Evolutionary conservation across 2,888 invertebrate species (phyloP).

Genomic region (Sminthurides aquaticus): DNA sequence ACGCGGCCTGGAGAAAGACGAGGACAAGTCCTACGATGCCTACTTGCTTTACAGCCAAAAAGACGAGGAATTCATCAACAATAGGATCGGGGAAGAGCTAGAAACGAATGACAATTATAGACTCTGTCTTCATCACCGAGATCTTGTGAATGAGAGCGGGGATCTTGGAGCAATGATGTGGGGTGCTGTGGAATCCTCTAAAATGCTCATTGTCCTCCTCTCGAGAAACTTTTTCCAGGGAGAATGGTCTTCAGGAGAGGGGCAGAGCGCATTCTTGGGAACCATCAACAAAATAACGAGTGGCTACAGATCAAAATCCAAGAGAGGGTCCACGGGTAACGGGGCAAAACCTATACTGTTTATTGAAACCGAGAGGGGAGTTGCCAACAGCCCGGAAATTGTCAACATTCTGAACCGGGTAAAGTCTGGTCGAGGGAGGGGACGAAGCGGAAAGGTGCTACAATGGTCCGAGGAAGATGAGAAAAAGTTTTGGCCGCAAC

Average conservation of each 20-base stretch:
- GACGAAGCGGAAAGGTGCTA: constrained; percentile 45
- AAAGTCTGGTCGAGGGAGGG: constrained; percentile 57
- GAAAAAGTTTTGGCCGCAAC: constrained; percentile 50
- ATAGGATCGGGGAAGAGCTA: constrained; percentile 55
- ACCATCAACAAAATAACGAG: constrained; percentile 21
- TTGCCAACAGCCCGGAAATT: background rate
- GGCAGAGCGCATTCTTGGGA: constrained; percentile 41
- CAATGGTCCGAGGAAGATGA: background rate
- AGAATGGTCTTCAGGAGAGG: constrained; percentile 45
- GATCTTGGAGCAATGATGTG: constrained; percentile 52
- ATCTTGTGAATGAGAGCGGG: constrained; percentile 70
- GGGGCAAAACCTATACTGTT: background rate
- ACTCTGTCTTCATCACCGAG: constrained; percentile 75
- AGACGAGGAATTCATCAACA: constrained; percentile 62
- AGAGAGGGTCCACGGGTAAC: too few relatives aligned
- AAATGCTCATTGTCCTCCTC: constrained; percentile 76
- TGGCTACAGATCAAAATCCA: background rate
- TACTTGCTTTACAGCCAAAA: constrained; percentile 84
- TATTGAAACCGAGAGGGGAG: background rate
- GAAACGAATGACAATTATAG: constrained; percentile 59
- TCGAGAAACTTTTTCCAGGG: constrained; percentile 64
- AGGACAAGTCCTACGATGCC: constrained; percentile 61
- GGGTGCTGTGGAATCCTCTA: constrained; percentile 75
- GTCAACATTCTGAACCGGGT: background rate
- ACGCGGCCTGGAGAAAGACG: constrained; percentile 43